Base-by-base conservation (phyloP, 1,140 invertebrate genomes). In the Drosophila arizonae region DNA sequence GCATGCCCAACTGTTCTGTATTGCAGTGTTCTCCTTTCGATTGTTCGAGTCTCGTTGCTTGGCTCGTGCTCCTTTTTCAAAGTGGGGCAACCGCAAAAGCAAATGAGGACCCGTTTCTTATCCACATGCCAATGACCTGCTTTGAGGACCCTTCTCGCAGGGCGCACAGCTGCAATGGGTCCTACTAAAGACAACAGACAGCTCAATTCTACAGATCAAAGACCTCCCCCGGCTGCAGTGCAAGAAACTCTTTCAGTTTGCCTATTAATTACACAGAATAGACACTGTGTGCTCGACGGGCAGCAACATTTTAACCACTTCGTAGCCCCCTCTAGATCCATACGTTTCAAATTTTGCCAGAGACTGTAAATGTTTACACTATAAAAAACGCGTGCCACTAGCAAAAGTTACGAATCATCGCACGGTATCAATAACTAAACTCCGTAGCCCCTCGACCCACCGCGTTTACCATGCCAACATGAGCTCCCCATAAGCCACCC, bases 51-150 rank as follows among this genome's bases (percentile, higher is more conserved):
- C 33, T 17, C 41, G n/a, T 15, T 28, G 51, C 46, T 45, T 72
- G 41, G 70, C 70, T 72, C 70, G 70, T 72, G 70, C 70, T 57
- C 11, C 56, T 21, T 54, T 58, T 50, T 24, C 28, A 30, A 69
- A 69, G 24, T 69, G 71, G 58, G 57, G 65, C 64, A 68, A 76
- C 73, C 73, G 68, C 73, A 76, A 76, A 50, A 76, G 39, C 56
- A 61, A 76, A 72, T 61, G 65, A 65, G 54, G 61, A 71, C 67
- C 66, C 51, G 72, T 73, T 73, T 69, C 36, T 48, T 39, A 26
- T 46, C 17, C 56, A n/a, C 56, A 72, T 58, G 66, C 60, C 72
- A 74, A 58, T 74, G 72, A 74, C 72, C 72, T 45, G 72, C 6
- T 70, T 70, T 52, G 56, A 30, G 21, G 60, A 21, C 48, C 43